phyloP scores from a whole-genome alignment of 1,140 invertebrate genomes.

The Meteorus sp. region DNA sequence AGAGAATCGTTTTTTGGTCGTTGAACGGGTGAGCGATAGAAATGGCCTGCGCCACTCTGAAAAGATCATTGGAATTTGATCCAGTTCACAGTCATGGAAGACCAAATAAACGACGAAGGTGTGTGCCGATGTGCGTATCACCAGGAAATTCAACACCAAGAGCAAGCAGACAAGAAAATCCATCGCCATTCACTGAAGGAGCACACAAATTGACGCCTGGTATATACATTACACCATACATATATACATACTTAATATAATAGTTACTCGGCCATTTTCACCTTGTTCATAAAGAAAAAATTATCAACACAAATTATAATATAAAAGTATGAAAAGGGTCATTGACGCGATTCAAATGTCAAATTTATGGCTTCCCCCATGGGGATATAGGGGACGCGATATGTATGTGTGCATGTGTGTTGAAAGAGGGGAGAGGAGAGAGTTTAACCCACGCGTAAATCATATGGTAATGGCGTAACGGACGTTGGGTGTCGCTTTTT shows the following conservation, averaged over 20 bases:
- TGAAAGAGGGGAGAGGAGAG: constrained; percentile 25
- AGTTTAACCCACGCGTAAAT: constrained; percentile 44
- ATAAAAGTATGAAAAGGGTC: too few relatives aligned
- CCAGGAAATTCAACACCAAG: constrained; percentile 68
- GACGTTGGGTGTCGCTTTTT: constrained; percentile 26
- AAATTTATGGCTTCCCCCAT: too few relatives aligned
- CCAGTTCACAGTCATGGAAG: constrained; percentile 77
- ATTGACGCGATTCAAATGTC: constrained; percentile 46
- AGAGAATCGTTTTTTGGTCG: too few relatives aligned
- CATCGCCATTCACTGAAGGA: constrained; percentile 77
- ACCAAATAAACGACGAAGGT: constrained; percentile 84
- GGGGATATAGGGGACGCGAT: too few relatives aligned
- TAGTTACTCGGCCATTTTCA: constrained; percentile 43
- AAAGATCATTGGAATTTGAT: constrained; percentile 92
- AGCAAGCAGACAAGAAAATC: constrained; percentile 51
- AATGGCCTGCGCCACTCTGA: constrained; percentile 96
- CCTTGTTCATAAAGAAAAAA: constrained; percentile 14
- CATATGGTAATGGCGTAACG: constrained; percentile 53
- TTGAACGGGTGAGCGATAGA: constrained; percentile 46
- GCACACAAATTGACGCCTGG: constrained; percentile 83
- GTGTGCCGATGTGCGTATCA: constrained; percentile 78
- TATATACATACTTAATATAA: too few relatives aligned
- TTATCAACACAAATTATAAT: background rate
- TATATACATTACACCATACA: constrained; percentile 59
- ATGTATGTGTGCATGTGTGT: background rate